Percentiles rank a stretch among this genome's conserved stretches.
Conservation (phyloP, 2,797 vertebrate genomes). For the Micropoecilia bifurca region DNA sequence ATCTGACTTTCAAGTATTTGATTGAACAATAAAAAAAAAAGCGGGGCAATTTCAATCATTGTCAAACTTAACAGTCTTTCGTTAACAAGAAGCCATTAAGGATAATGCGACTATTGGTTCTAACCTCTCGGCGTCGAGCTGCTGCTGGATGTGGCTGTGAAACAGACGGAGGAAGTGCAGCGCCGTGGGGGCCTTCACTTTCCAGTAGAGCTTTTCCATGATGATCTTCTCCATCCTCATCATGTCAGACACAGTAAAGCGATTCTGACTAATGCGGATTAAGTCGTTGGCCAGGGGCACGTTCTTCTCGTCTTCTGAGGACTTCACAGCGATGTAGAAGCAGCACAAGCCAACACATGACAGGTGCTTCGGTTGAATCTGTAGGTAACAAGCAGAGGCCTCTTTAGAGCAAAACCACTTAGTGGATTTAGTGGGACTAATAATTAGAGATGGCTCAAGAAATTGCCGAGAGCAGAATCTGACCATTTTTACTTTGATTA, state of each 20-base stretch:
- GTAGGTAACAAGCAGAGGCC: slow-evolving; percentile 12
- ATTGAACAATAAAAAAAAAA: background rate
- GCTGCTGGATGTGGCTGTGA: slow-evolving; percentile 84
- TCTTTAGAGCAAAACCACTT: background rate
- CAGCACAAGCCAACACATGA: slow-evolving; percentile 95
- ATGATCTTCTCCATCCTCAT: slow-evolving; percentile 98
- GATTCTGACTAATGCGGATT: slow-evolving; percentile 95
- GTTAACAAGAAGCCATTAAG: background rate
- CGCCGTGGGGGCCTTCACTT: slow-evolving; percentile 91
- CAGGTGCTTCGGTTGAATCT: slow-evolving; percentile 96
- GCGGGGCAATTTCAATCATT: background rate
- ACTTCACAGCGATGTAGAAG: slow-evolving; percentile 93
- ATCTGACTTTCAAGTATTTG: background rate
- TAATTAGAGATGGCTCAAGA: background rate
- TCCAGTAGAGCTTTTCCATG: slow-evolving; percentile 93
- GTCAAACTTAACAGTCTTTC: background rate
- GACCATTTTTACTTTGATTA: background rate
- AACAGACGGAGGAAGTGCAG: slow-evolving; percentile 91
- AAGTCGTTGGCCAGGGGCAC: slow-evolving; percentile 92
- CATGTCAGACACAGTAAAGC: slow-evolving; percentile 94
- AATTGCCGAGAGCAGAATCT: background rate
- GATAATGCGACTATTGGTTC: slow-evolving; percentile 33
- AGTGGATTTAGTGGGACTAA: background rate
- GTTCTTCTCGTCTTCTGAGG: slow-evolving; percentile 90
- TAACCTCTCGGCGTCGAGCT: slow-evolving; percentile 88